These are phyloP conservation scores for Trachemys scripta DNA, from an alignment of 2,113 vertebrate species.

Conservation along the genomic window DNA sequence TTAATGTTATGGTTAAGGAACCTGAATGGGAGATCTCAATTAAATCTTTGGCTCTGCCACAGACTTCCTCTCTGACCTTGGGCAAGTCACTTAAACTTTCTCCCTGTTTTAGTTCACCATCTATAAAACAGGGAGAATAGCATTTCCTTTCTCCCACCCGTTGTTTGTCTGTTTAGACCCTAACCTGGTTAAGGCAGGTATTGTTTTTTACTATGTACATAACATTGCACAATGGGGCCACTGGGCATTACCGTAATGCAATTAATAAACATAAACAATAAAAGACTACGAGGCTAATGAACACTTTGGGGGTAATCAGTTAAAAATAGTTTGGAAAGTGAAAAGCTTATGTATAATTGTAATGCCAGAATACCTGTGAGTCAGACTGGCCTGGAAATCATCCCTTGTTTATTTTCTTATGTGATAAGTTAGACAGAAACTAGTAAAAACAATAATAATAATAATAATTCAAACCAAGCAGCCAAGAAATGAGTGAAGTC, in stretches of 20 bases:
- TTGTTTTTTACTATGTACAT: slow-evolving; percentile 23
- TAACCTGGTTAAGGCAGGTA: slow-evolving; percentile 22
- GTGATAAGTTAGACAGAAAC: slow-evolving; percentile 57
- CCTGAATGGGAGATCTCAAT: not conserved
- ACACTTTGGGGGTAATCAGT: slow-evolving; percentile 45
- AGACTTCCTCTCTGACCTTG: slow-evolving; percentile 28
- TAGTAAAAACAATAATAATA: slow-evolving; percentile 37
- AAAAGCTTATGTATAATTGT: slow-evolving; percentile 65
- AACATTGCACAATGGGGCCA: slow-evolving; percentile 39
- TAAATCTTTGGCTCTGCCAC: slow-evolving; percentile 56
- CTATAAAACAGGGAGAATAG: slow-evolving; percentile 48
- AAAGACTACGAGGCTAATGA: slow-evolving; percentile 42
- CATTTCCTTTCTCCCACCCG: slow-evolving; percentile 19
- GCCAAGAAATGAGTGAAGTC: slow-evolving; percentile 68
- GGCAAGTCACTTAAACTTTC: slow-evolving; percentile 43
- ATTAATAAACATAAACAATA: slow-evolving; percentile 66
- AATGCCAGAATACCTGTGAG: slow-evolving; percentile 42
- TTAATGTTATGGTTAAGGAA: slow-evolving; percentile 20
- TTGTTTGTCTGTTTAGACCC: slow-evolving; percentile 50
- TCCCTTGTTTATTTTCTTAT: slow-evolving; percentile 66
- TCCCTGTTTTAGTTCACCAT: slow-evolving; percentile 4
- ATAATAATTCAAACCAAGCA: slow-evolving; percentile 47
- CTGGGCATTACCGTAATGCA: slow-evolving; percentile 36
- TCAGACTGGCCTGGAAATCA: not conserved
- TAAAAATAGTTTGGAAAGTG: slow-evolving; percentile 67